These are phyloP conservation scores for Chionodraco myersi DNA, from an alignment of 2,113 vertebrate species.

Conservation along the genomic window DNA sequence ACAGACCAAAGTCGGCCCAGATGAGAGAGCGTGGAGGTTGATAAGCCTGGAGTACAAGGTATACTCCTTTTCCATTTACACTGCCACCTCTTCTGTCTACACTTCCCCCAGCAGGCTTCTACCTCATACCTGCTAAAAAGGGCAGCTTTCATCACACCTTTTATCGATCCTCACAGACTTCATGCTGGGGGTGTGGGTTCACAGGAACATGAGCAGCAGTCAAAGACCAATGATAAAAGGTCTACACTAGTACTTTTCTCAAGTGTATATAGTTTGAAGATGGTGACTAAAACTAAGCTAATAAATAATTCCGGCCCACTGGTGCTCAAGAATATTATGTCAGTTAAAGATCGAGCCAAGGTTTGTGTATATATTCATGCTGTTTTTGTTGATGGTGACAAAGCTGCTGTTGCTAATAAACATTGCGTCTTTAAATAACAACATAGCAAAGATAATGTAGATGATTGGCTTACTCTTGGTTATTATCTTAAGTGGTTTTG, in stretches of 20 bases:
- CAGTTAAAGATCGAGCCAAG: neutral
- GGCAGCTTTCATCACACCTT: constrained; percentile 36
- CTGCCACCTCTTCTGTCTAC: constrained; percentile 17
- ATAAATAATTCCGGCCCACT: neutral
- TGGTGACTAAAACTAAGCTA: neutral
- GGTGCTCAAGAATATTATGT: neutral
- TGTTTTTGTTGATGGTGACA: neutral
- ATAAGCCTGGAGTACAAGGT: neutral
- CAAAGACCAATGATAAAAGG: constrained; percentile 30
- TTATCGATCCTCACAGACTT: constrained; percentile 46
- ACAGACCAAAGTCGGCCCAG: constrained; percentile 23
- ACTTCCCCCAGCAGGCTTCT: constrained; percentile 17
- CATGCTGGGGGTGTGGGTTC: constrained; percentile 20
- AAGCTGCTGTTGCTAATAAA: neutral
- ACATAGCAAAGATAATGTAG: neutral
- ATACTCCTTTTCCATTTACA: constrained; percentile 37
- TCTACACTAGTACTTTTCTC: neutral
- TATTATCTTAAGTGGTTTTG: neutral
- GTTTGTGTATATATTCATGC: neutral
- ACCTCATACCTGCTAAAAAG: constrained; percentile 16
- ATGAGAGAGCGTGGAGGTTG: constrained; percentile 17
- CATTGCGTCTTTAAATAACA: neutral
- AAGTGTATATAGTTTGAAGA: neutral
- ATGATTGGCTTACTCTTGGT: neutral
- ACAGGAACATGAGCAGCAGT: constrained; percentile 30